These are phyloP conservation scores for Dicranocentrus wangi DNA, from an alignment of 2,888 invertebrate species.

Conservation along the genomic window DNA sequence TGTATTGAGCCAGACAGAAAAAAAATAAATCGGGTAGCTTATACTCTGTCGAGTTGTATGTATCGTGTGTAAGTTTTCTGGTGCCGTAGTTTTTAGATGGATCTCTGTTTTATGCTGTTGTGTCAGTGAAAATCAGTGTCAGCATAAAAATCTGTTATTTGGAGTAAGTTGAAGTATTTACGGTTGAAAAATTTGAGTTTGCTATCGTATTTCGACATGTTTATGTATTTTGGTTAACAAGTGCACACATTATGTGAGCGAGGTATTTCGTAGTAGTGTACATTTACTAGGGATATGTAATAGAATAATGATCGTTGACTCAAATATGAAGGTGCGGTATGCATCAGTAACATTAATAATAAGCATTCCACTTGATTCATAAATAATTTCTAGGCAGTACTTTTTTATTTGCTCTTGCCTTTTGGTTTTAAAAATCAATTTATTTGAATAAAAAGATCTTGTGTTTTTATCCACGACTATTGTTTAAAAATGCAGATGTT, in stretches of 20 bases:
- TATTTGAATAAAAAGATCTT: slow-evolving; percentile 16
- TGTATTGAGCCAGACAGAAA: no score
- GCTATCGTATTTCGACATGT: slow-evolving; percentile 36
- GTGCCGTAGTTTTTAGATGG: slow-evolving; percentile 18
- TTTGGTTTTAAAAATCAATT: slow-evolving; percentile 13
- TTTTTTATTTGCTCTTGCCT: slow-evolving; percentile 18
- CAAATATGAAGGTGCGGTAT: slow-evolving; percentile 16
- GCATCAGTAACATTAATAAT: slow-evolving; percentile 1
- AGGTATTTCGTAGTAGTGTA: no score
- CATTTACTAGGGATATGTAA: no score
- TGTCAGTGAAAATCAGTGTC: slow-evolving; percentile 36
- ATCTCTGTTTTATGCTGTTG: slow-evolving; percentile 40
- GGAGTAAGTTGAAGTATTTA: slow-evolving; percentile 45
- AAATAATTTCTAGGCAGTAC: slow-evolving; percentile 4
- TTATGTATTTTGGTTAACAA: slow-evolving; percentile 49
- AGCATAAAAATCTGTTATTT: slow-evolving; percentile 31
- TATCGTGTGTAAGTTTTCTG: neutral
- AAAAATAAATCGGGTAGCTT: no score
- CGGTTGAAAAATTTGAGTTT: slow-evolving; percentile 40
- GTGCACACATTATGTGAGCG: slow-evolving; percentile 11
- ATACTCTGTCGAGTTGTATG: no score
- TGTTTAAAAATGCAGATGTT: neutral
- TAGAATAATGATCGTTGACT: slow-evolving; percentile 2
- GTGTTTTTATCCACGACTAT: slow-evolving; percentile 8
- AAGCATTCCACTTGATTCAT: slow-evolving; percentile 3